These are phyloP conservation scores for Camponotus fellah DNA, from an alignment of 2,888 invertebrate genomes.

Conservation along the genomic window DNA sequence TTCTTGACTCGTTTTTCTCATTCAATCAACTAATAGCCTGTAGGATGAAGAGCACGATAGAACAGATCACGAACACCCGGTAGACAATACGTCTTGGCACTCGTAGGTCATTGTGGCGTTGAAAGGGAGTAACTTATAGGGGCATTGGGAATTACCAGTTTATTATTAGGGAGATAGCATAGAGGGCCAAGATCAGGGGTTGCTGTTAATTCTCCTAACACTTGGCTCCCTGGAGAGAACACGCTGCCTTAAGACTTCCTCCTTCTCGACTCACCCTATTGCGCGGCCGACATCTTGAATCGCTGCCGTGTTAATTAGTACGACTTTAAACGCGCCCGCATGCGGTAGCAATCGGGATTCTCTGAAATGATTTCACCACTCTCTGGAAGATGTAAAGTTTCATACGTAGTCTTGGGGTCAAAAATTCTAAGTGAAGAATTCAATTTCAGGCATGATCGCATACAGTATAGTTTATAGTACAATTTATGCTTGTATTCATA, in stretches of 20 bases:
- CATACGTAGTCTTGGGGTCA: conserved; percentile 25
- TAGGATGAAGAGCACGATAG: conserved; percentile 54
- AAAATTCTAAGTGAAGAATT: conserved; percentile 17
- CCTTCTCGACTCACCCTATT: conserved; percentile 71
- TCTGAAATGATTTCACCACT: conserved; percentile 69
- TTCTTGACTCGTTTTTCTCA: conserved; percentile 14
- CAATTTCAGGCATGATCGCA: not conserved
- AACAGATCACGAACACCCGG: conserved; percentile 78
- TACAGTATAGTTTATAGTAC: not conserved
- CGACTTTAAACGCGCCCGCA: conserved; percentile 80
- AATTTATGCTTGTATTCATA: not conserved
- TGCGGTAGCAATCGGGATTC: conserved; percentile 73
- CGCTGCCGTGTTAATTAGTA: conserved; percentile 83
- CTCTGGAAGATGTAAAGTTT: conserved; percentile 60
- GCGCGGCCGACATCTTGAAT: conserved; percentile 80
- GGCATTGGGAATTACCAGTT: conserved; percentile 86
- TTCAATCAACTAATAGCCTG: conserved; percentile 66
- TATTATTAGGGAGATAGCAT: conserved; percentile 86
- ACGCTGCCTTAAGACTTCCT: conserved; percentile 83
- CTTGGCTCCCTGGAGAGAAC: conserved; percentile 83
- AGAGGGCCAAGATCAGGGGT: conserved; percentile 83
- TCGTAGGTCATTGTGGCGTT: conserved; percentile 84
- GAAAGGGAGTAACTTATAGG: conserved; percentile 86
- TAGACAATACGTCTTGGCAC: conserved; percentile 81
- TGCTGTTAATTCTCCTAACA: conserved; percentile 85